A percentile compares a stretch with the other conserved stretches of the same genome.
These are phyloP conservation scores for Villa cingulata DNA, from an alignment of 2,888 invertebrate genomes.

Conservation along the genomic window DNA sequence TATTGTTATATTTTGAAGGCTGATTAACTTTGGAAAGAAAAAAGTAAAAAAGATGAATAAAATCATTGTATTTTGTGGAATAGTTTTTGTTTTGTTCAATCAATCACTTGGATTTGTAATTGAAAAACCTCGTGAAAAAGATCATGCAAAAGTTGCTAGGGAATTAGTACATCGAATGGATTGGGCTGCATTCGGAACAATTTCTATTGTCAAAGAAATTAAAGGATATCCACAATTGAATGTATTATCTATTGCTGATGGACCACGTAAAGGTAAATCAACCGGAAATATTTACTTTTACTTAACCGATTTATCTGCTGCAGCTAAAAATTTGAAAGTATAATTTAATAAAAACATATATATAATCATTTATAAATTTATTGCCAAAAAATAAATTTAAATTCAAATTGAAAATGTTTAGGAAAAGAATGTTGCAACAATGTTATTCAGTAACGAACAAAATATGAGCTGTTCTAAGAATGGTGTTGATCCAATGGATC, in stretches of 20 bases:
- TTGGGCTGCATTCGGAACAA: constrained; percentile 32
- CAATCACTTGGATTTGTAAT: neutral
- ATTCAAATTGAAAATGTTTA: constrained; percentile 17
- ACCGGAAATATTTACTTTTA: constrained; percentile 31
- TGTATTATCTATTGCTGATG: constrained; percentile 32
- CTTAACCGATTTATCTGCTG: constrained; percentile 33
- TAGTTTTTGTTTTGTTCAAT: too few relatives aligned
- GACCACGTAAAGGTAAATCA: constrained; percentile 19
- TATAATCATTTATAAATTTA: neutral
- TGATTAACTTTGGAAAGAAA: too few relatives aligned
- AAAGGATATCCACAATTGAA: constrained; percentile 34
- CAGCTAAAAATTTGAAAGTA: constrained; percentile 25
- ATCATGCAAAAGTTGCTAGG: constrained; percentile 32
- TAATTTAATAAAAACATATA: neutral
- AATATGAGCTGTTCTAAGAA: constrained; percentile 22
- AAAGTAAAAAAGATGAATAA: too few relatives aligned
- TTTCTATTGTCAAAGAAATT: constrained; percentile 25
- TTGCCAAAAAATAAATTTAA: neutral
- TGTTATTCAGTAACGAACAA: constrained; percentile 29
- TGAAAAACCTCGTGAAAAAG: constrained; percentile 11
- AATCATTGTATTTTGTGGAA: too few relatives aligned
- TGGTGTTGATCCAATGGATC: constrained; percentile 34
- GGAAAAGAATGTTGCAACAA: constrained; percentile 26
- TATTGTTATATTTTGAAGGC: too few relatives aligned
- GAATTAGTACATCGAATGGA: constrained; percentile 28